phyloP scores from a whole-genome alignment of 2,113 vertebrate genomes.

The Galeopterus variegatus region DNA sequence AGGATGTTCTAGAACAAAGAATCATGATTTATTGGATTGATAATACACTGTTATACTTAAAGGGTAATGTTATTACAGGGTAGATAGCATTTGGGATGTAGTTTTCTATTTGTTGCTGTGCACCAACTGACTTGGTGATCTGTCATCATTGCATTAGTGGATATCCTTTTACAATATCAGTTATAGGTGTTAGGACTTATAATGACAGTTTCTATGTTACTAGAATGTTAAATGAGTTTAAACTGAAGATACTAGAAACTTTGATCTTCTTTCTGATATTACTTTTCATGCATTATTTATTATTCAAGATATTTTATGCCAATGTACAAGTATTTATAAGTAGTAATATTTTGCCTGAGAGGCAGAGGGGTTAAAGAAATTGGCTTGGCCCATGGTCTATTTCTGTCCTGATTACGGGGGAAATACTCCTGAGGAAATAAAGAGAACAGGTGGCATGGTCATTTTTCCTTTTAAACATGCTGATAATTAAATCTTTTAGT shows the following conservation, averaged over 20 bases:
- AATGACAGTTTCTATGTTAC: not conserved
- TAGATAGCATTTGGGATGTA: not conserved
- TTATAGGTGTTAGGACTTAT: not conserved
- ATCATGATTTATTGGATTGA: conserved; percentile 31
- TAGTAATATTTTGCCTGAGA: conserved; percentile 21
- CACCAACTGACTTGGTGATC: not conserved
- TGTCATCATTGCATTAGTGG: not conserved
- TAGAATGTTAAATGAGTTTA: conserved; percentile 40
- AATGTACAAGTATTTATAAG: not conserved
- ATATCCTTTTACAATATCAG: not conserved
- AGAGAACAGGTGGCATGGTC: not conserved
- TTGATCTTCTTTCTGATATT: conserved; percentile 32
- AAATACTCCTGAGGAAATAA: not conserved
- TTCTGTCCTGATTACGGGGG: conserved; percentile 3
- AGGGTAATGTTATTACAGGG: not conserved
- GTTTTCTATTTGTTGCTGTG: not conserved
- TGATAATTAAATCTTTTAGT: conserved; percentile 51
- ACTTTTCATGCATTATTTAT: conserved; percentile 40
- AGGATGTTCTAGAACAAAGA: conserved; percentile 40
- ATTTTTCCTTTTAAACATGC: conserved; percentile 30
- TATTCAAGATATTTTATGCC: not conserved
- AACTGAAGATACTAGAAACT: conserved; percentile 37
- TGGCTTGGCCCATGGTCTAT: not conserved
- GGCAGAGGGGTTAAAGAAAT: not conserved
- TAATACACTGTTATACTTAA: not conserved